A percentile compares a stretch with the other conserved stretches of the same genome.
These are phyloP conservation scores for Pitta sordida DNA, from an alignment of 2,113 vertebrate species.

Conservation along the genomic window DNA sequence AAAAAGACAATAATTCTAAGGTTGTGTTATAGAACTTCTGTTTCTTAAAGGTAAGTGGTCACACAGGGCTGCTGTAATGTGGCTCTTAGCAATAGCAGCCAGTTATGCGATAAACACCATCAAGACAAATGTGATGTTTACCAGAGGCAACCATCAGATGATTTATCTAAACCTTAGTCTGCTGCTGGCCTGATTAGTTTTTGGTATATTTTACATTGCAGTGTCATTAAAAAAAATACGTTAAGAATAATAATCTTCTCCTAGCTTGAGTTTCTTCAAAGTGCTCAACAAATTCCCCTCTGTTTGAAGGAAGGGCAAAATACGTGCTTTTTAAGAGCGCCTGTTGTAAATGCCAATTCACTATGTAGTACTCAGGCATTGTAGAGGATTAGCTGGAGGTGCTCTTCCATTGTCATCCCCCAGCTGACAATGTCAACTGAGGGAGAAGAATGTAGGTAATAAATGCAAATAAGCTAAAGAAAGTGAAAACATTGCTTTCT, in stretches of 20 bases:
- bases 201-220: not conserved
- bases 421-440: constrained; percentile 21
- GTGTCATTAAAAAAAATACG: not conserved
- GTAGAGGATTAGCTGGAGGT: constrained; percentile 42
- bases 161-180: constrained; percentile 29
- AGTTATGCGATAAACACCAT: constrained; percentile 39
- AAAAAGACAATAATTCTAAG: constrained; percentile 21
- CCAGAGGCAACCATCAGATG: constrained; percentile 31
- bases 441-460: constrained; percentile 8
- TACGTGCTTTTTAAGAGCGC: not conserved
- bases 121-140: constrained; percentile 18
- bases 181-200: constrained; percentile 14
- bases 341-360: not conserved
- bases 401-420: constrained; percentile 48
- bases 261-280: not conserved
- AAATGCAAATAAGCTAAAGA: constrained; percentile 25
- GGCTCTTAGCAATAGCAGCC: constrained; percentile 26
- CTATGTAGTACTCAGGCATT: not conserved
- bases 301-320: not conserved
- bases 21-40: not conserved
- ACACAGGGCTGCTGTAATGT: not conserved
- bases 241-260: constrained; percentile 19
- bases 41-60: constrained; percentile 31
- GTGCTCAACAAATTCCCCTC: not conserved
- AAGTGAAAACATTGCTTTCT: constrained; percentile 7